Percentiles rank a stretch among this genome's conserved stretches.
Evolutionary conservation across 2,888 invertebrate species (phyloP).

Genomic region (Epistrophe eligans): DNA sequence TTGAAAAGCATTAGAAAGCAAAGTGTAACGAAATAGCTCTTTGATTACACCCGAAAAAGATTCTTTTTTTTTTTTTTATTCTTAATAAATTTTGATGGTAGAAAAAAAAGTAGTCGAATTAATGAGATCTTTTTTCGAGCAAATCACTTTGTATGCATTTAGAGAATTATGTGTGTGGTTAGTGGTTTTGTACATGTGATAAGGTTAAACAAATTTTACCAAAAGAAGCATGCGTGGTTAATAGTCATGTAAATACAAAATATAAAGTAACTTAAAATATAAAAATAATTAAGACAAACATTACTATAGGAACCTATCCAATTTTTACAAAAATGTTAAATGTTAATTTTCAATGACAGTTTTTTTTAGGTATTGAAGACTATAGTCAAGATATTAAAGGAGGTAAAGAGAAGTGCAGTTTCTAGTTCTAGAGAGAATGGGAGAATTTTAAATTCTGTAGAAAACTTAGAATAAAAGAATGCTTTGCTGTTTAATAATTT

Average conservation of each 20-base stretch:
- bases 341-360: too few relatives aligned
- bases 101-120: background rate
- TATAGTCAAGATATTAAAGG: too few relatives aligned
- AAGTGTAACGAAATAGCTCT: conserved; percentile 78
- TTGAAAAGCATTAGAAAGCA: conserved; percentile 74
- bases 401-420: too few relatives aligned
- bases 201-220: background rate
- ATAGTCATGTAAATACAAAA: background rate
- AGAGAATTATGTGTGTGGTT: conserved; percentile 51
- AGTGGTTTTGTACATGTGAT: conserved; percentile 70
- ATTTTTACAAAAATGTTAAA: background rate
- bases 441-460: too few relatives aligned
- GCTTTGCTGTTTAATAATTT: too few relatives aligned
- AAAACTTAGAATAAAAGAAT: too few relatives aligned
- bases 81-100: background rate
- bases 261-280: background rate
- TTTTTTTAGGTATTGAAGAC: too few relatives aligned
- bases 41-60: conserved; percentile 72
- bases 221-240: background rate
- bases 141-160: conserved; percentile 67
- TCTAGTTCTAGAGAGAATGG: too few relatives aligned
- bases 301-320: background rate
- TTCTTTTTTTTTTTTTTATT: conserved; percentile 5
- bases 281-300: background rate
- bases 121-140: conserved; percentile 50